Conservation (phyloP, 2,113 vertebrate genomes). For the Dermatemys mawii region DNA sequence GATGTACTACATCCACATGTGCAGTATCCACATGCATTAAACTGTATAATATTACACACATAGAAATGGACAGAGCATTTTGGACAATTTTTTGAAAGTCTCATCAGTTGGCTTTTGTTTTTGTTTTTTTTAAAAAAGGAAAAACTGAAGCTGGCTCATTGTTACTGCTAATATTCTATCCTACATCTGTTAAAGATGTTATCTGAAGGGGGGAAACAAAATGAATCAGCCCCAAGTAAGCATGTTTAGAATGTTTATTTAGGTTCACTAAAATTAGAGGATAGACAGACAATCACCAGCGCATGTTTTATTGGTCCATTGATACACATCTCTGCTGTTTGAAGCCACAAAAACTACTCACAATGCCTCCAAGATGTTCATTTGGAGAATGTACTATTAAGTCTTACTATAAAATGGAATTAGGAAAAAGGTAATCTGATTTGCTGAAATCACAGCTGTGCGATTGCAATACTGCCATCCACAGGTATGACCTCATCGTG, state of each 20-base stretch:
- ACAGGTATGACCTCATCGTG: neutral
- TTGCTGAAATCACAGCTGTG: neutral
- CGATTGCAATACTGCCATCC: neutral
- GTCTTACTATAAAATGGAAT: conserved; percentile 3
- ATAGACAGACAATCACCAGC: neutral
- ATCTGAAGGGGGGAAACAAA: neutral
- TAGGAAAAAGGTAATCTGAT: conserved; percentile 15
- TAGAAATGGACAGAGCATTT: neutral
- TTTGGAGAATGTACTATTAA: neutral
- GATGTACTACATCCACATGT: neutral
- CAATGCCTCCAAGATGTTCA: neutral
- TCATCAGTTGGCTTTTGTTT: neutral
- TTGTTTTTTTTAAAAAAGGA: neutral
- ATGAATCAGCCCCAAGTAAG: neutral
- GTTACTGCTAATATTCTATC: neutral
- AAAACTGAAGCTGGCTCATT: neutral
- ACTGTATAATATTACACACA: neutral
- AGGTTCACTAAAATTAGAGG: neutral
- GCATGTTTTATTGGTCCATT: neutral
- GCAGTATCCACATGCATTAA: neutral
- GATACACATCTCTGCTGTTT: neutral
- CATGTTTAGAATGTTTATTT: neutral
- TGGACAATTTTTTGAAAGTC: neutral
- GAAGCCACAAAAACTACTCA: neutral
- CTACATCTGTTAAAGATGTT: neutral